Base-by-base conservation (phyloP, 2,797 vertebrate species). In the Threskiornis aethiopicus region DNA sequence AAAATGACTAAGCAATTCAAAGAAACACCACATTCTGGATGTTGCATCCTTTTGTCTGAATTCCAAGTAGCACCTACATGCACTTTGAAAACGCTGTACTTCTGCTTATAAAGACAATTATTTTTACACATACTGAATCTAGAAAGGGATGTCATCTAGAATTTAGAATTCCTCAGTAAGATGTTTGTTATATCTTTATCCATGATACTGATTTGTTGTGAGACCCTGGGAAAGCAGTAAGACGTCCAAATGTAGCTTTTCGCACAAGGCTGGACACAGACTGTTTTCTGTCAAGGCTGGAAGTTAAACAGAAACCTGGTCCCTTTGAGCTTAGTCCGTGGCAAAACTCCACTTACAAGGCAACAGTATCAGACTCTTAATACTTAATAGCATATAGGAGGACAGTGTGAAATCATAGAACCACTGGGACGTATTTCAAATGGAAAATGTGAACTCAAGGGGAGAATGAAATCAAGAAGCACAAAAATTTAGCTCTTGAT, bases 361-460 rank as follows among this genome's bases (percentile, higher is more conserved):
- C 82, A 95, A 49, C 41, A 79, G 6, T 52, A 59, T 93, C 91
- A 92, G 75, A n/a, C 75, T 78, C 15, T 46, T 84, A 77, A 66
- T 67, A 51, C 57, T 87, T 87, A 84, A 78, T 69, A 85, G 62
- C 61, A 22, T 22, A 25, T 69, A 52, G n/a, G 81, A 79, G 69
- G 59, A 42, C 61, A 52, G 24, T 75, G n/a, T 81, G 76, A 89
- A 96, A 89, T 83, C 82, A 87, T 19, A 75, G 67, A 54, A 24
- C 65, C n/a, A 8, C 84, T 78, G 92, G 89, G 83, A 95, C 69
- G 39, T 21, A 16, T 89, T 96, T 96, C 87, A 95, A 90, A 66
- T 18, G 39, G 91, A 93, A 96, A 95, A 93, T 37, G 35, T 70
- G 75, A 82, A 82, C 84, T 89, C 70, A 11, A 67, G 66, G 35